These are phyloP conservation scores for Hirtodrosophila histrioides DNA, from an alignment of 2,888 invertebrate genomes.

Conservation along the genomic window DNA sequence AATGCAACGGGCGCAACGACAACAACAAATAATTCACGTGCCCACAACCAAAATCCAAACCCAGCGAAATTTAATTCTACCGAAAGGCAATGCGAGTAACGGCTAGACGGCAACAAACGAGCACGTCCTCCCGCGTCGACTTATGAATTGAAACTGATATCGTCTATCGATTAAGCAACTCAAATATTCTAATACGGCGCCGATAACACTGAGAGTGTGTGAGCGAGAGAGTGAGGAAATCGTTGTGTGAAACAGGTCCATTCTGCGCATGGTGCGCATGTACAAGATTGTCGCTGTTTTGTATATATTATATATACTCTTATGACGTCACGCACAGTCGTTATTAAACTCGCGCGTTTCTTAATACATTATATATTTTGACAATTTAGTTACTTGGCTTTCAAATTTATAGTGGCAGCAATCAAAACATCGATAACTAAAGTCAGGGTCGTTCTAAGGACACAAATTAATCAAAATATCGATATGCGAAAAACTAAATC, in stretches of 20 bases:
- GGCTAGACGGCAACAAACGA: slow-evolving; percentile 27
- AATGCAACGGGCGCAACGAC: slow-evolving; percentile 51
- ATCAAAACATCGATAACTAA: too few relatives aligned
- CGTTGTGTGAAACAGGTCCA: slow-evolving; percentile 49
- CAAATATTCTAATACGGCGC: slow-evolving; percentile 48
- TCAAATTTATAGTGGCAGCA: too few relatives aligned
- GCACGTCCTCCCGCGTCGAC: slow-evolving; percentile 49
- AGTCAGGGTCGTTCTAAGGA: slow-evolving; percentile 15
- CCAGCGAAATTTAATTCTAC: slow-evolving; percentile 63
- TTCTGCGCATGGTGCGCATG: slow-evolving; percentile 16
- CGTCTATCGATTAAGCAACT: slow-evolving; percentile 62
- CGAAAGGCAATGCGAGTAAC: slow-evolving; percentile 57
- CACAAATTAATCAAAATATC: not conserved
- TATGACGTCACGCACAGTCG: slow-evolving; percentile 11
- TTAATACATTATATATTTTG: too few relatives aligned
- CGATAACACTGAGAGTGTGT: slow-evolving; percentile 38
- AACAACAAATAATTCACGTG: slow-evolving; percentile 62
- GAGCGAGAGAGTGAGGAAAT: slow-evolving; percentile 11
- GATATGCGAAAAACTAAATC: too few relatives aligned
- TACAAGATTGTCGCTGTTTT: slow-evolving; percentile 8
- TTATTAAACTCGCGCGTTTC: not conserved
- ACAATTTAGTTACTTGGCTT: too few relatives aligned
- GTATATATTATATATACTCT: too few relatives aligned
- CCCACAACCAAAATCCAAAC: slow-evolving; percentile 48
- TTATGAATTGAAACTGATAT: slow-evolving; percentile 48